Percentiles rank a stretch among this genome's conserved stretches.
These are phyloP conservation scores for Odontocerum albicorne DNA, from an alignment of 2,888 invertebrate species.

Conservation along the genomic window DNA sequence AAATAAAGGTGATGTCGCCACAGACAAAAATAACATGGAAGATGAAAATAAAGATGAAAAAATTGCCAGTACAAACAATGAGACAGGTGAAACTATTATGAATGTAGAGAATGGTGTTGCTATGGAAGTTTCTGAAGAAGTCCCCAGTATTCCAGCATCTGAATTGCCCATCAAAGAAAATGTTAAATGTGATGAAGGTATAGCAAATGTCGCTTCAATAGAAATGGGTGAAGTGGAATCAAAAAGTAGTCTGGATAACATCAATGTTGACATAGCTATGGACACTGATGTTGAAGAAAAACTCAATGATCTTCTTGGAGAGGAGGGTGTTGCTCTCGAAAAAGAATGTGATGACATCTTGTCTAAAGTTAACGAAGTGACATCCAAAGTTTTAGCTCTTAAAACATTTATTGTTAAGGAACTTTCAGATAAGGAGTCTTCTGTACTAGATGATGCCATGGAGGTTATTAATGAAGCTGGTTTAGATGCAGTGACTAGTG, in stretches of 20 bases:
- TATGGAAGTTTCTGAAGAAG: neutral
- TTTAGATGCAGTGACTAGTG: neutral
- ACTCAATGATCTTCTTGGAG: constrained; percentile 50
- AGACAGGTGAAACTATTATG: too few relatives aligned
- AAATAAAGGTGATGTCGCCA: neutral
- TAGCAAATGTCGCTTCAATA: neutral
- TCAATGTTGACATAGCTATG: constrained; percentile 38
- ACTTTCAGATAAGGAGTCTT: constrained; percentile 7
- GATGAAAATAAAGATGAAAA: constrained; percentile 16
- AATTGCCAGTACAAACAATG: constrained; percentile 15
- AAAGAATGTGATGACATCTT: constrained; percentile 56
- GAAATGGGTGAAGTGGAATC: constrained; percentile 7
- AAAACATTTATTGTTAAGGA: constrained; percentile 25
- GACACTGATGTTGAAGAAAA: constrained; percentile 41
- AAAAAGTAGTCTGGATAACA: constrained; percentile 15
- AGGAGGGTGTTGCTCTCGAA: constrained; percentile 50
- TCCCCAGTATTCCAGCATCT: neutral
- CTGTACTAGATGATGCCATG: constrained; percentile 47
- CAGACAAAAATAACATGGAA: neutral
- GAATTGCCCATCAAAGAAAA: neutral
- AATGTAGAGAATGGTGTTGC: too few relatives aligned
- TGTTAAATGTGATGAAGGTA: neutral
- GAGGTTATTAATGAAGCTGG: constrained; percentile 7
- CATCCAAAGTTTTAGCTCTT: constrained; percentile 38
- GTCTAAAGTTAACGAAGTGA: constrained; percentile 53